phyloP scores from a whole-genome alignment of 2,888 invertebrate genomes.

The Agrilus mali region DNA sequence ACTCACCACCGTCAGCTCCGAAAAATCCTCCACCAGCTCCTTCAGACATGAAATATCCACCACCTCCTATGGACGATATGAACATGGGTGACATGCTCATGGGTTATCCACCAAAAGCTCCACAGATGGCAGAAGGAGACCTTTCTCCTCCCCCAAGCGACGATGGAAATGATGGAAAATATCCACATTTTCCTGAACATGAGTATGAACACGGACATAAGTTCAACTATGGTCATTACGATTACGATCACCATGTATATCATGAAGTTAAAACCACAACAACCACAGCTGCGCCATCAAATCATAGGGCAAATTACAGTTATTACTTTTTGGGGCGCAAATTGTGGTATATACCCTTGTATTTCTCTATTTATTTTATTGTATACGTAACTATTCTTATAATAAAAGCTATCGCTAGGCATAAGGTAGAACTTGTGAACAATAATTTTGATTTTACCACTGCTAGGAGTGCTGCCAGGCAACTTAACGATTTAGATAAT shows the following conservation, averaged over 20 bases:
- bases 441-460: slow-evolving; percentile 26
- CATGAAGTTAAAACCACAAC: slow-evolving; percentile 32
- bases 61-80: slow-evolving; percentile 10
- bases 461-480: slow-evolving; percentile 3
- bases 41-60: slow-evolving; percentile 9
- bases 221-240: slow-evolving; percentile 21
- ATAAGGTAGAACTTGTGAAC: slow-evolving; percentile 54
- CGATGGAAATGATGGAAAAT: slow-evolving; percentile 3
- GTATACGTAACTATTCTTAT: slow-evolving; percentile 59
- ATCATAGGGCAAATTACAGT: slow-evolving; percentile 51
- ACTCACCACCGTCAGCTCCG: slow-evolving; percentile 10
- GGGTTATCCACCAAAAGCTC: slow-evolving; percentile 10
- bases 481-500: slow-evolving; percentile 6
- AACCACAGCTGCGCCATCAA: slow-evolving; percentile 37
- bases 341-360: slow-evolving; percentile 61
- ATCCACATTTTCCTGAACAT: slow-evolving; percentile 24
- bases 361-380: slow-evolving; percentile 60
- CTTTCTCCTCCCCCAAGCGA: slow-evolving; percentile 31
- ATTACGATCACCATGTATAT: slow-evolving; percentile 31
- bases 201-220: slow-evolving; percentile 12
- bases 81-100: slow-evolving; percentile 6
- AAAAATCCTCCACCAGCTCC: slow-evolving; percentile 12
- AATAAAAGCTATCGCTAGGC: slow-evolving; percentile 57
- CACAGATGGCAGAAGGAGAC: slow-evolving; percentile 22
- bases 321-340: slow-evolving; percentile 66